phyloP scores from a whole-genome alignment of 2,797 vertebrate species.

The Phrynocephalus forsythii region DNA sequence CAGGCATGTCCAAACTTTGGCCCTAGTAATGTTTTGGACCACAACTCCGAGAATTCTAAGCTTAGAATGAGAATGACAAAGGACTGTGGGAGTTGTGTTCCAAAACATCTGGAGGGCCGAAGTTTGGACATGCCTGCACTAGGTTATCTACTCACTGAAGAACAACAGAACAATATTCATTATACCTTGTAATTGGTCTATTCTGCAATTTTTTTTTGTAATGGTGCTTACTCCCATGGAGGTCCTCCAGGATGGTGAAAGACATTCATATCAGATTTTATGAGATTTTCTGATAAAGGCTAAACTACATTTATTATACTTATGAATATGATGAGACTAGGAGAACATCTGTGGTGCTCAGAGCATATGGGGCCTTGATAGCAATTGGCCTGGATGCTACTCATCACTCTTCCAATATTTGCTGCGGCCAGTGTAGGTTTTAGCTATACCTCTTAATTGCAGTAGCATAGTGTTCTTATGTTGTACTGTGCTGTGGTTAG shows the following conservation, averaged over 20 bases:
- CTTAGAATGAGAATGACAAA: no score
- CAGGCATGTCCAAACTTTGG: no score
- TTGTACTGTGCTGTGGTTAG: neutral
- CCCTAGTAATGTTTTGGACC: no score
- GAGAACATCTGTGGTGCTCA: neutral
- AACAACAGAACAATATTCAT: neutral
- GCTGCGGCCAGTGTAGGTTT: neutral
- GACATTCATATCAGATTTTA: neutral
- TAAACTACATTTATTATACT: neutral
- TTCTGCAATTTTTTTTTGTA: neutral
- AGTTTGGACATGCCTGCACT: neutral
- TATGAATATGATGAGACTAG: neutral
- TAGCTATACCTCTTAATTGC: neutral
- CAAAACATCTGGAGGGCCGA: no score
- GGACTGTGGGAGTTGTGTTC: no score
- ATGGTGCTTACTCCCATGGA: neutral
- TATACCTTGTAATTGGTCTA: neutral
- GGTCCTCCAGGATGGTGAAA: neutral
- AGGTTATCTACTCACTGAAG: neutral
- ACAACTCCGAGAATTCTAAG: no score
- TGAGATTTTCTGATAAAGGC: neutral
- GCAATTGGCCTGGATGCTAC: neutral
- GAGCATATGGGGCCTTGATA: neutral
- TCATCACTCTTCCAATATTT: neutral
- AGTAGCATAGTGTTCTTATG: neutral